phyloP scores from a whole-genome alignment of 2,113 vertebrate genomes.

The Semnopithecus entellus region DNA sequence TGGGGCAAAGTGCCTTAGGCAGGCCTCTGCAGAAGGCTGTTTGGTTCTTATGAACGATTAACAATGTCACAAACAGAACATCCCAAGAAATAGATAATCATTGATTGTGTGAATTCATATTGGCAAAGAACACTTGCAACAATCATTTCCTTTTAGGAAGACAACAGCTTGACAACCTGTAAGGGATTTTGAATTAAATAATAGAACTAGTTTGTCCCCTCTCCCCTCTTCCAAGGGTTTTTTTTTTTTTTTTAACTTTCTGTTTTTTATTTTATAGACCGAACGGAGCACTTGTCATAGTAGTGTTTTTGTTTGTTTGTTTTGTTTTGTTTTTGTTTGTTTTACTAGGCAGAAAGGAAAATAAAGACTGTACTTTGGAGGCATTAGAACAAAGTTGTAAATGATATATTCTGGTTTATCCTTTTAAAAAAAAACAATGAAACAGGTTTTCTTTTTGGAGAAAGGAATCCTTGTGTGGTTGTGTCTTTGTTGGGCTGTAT shows the following conservation, averaged over 20 bases:
- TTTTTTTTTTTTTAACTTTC: not conserved
- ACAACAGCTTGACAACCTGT: slow-evolving; percentile 63
- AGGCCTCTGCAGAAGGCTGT: slow-evolving; percentile 55
- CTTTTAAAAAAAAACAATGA: slow-evolving; percentile 75
- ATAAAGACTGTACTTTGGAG: slow-evolving; percentile 74
- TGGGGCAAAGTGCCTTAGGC: slow-evolving; percentile 30
- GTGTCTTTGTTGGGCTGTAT: slow-evolving; percentile 72
- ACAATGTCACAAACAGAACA: slow-evolving; percentile 71
- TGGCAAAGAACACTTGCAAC: slow-evolving; percentile 68
- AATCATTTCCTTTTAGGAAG: slow-evolving; percentile 68
- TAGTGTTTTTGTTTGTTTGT: slow-evolving; percentile 42
- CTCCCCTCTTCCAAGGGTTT: not conserved
- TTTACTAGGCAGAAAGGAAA: slow-evolving; percentile 64
- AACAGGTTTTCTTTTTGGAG: slow-evolving; percentile 69
- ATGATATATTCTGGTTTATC: slow-evolving; percentile 79
- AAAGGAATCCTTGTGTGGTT: slow-evolving; percentile 47
- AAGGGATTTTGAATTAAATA: slow-evolving; percentile 61
- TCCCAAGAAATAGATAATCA: slow-evolving; percentile 74
- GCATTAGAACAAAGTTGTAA: slow-evolving; percentile 79
- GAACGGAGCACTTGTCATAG: slow-evolving; percentile 73
- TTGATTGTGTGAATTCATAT: slow-evolving; percentile 66
- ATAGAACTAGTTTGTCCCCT: not conserved
- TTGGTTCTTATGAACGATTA: slow-evolving; percentile 38
- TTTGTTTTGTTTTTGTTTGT: not conserved
- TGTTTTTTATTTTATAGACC: slow-evolving; percentile 72